Base-by-base conservation (phyloP, 2,888 invertebrate species). In the Acronicta leporina region DNA sequence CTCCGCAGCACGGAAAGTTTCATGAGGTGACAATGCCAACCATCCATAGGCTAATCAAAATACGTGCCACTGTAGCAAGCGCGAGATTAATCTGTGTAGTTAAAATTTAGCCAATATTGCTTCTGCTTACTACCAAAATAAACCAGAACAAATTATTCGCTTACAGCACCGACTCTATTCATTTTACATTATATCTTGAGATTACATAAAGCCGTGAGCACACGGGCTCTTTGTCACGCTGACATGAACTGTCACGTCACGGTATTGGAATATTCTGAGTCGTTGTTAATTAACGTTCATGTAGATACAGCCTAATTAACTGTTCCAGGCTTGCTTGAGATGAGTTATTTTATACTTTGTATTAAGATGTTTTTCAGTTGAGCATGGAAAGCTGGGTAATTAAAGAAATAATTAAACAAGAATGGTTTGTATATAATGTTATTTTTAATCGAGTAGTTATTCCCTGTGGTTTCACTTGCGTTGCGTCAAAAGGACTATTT, bases 221-320 rank as follows among this genome's bases (percentile, higher is more conserved):
- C 67, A 64, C 56, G 25, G 55, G 44, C 38, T 33, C 63, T 65
- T 75, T 75, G 75, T 75, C 66, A 75, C 57, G 42, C 16, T 55
- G 65, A 58, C 65, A 51, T 15, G 65, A 69, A 46, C 35, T 65
- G 71, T 72, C 61, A 58, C 75, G 58, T 74, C 75, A 74, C 49
- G 35, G 33, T 75, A 70, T 71, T 61, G 61, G 61, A 70, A 71
- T 71, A 71, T 55, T 65, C 57, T 49, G 49, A 49, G 48, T 25
- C 55, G 43, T 14, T 41, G 66, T 54, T 75, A 73, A 73, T 73
- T 71, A 73, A 52, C 47, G 49, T 20, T 75, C 63, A 63, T 75
- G 72, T 56, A 67, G 59, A 75, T 63, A 67, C 46, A 42, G 57
- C 40, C 45, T 72, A 71, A 73, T 75, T 72, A 71, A 75, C 67